Conservation (phyloP, 92 coral and sea anemone genomes). For the Siderastrea siderea region DNA sequence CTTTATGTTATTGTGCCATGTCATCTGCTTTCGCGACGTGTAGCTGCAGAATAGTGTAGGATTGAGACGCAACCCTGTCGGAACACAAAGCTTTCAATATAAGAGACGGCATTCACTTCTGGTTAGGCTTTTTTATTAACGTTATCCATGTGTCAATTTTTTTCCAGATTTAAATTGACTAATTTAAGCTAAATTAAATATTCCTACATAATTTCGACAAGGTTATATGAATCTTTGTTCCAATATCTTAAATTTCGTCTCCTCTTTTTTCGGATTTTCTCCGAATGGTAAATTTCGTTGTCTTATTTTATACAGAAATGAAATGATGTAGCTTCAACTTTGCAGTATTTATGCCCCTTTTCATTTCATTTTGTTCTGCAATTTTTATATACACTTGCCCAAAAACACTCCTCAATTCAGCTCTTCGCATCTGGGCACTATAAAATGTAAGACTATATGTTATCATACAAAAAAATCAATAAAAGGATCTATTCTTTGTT, state of each 20-base stretch:
- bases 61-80: too few species aligned
- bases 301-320: background rate
- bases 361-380: background rate
- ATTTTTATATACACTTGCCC: too few species aligned
- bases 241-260: background rate
- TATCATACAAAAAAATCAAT: background rate
- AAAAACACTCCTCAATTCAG: background rate
- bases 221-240: background rate
- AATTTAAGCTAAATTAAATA: constrained; percentile 14
- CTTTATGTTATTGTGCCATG: too few species aligned
- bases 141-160: constrained; percentile 21
- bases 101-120: background rate
- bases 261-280: background rate
- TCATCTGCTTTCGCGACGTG: too few species aligned
- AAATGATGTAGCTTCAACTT: background rate
- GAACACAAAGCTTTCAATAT: too few species aligned
- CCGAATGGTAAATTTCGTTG: constrained; percentile 4
- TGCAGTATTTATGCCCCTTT: background rate
- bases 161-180: background rate
- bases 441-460: background rate
- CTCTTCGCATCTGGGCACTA: background rate
- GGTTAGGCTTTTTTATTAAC: constrained; percentile 1
- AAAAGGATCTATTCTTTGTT: background rate
- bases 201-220: background rate
- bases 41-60: too few species aligned